phyloP scores from a whole-genome alignment of 2,113 vertebrate genomes.

The Heloderma charlesbogerti region DNA sequence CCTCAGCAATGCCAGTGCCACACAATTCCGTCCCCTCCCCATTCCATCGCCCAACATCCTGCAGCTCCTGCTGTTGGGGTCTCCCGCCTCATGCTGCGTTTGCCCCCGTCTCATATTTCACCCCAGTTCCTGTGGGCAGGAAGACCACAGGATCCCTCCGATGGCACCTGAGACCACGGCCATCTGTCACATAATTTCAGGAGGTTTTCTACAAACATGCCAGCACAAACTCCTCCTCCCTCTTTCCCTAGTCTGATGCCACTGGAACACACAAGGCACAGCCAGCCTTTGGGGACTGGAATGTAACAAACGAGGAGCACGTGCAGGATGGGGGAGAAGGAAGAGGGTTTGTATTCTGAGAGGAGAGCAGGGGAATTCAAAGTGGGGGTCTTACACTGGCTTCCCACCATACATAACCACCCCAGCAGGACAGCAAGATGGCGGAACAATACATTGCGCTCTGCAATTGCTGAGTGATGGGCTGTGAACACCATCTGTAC shows the following conservation, averaged over 20 bases:
- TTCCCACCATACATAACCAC: not conserved
- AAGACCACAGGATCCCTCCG: conserved; percentile 1
- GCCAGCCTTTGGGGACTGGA: not conserved
- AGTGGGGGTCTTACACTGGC: not conserved
- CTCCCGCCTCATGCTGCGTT: not conserved
- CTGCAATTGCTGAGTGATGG: not conserved
- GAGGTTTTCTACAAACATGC: not conserved
- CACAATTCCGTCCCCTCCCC: not conserved
- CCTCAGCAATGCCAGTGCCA: no score
- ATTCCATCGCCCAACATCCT: not conserved
- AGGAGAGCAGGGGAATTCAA: no score
- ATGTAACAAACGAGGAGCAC: not conserved
- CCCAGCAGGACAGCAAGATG: not conserved
- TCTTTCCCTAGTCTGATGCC: no score
- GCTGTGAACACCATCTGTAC: not conserved
- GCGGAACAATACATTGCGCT: not conserved
- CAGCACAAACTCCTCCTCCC: not conserved
- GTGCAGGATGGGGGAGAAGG: not conserved
- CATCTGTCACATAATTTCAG: conserved; percentile 12
- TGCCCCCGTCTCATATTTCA: not conserved
- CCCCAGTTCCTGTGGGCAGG: not conserved
- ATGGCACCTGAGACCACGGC: conserved; percentile 2
- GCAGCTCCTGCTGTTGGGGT: not conserved
- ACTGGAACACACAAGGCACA: not conserved
- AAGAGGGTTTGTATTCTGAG: not conserved